phyloP scores from a whole-genome alignment of 2,113 vertebrate species.

The Thomomys bottae region DNA sequence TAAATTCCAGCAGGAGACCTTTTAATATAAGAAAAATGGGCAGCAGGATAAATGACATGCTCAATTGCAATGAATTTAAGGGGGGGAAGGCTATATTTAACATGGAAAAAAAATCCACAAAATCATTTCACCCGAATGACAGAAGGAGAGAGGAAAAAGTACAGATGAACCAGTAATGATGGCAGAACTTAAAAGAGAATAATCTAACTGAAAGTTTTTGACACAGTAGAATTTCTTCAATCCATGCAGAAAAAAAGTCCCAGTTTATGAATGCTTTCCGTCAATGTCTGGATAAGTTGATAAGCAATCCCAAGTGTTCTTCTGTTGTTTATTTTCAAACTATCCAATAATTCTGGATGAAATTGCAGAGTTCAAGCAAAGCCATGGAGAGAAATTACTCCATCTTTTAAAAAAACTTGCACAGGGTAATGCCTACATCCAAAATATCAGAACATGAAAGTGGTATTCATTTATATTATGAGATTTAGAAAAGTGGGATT shows the following conservation, averaged over 20 bases:
- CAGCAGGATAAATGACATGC: slow-evolving; percentile 78
- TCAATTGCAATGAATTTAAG: slow-evolving; percentile 70
- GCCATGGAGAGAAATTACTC: neutral
- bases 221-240: slow-evolving; percentile 59
- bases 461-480: neutral
- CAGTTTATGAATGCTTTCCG: slow-evolving; percentile 71
- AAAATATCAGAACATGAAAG: neutral
- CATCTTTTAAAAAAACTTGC: slow-evolving; percentile 29
- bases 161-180: slow-evolving; percentile 63
- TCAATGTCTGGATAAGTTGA: slow-evolving; percentile 71
- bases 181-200: slow-evolving; percentile 66
- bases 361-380: slow-evolving; percentile 50
- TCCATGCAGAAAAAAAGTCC: slow-evolving; percentile 23
- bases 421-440: neutral
- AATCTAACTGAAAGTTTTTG: slow-evolving; percentile 68
- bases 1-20: slow-evolving; percentile 82
- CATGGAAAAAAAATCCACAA: slow-evolving; percentile 63
- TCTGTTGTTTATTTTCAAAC: slow-evolving; percentile 63
- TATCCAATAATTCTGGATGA: slow-evolving; percentile 52
- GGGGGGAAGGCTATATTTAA: slow-evolving; percentile 70
- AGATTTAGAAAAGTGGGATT: neutral
- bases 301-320: slow-evolving; percentile 56
- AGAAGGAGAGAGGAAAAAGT: slow-evolving; percentile 72
- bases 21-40: slow-evolving; percentile 82
- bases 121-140: slow-evolving; percentile 73